Evolutionary conservation across 2,888 invertebrate species (phyloP), one percentile per base, ranked within the genome.

Genomic region (Neoscelio sp.): DNA sequence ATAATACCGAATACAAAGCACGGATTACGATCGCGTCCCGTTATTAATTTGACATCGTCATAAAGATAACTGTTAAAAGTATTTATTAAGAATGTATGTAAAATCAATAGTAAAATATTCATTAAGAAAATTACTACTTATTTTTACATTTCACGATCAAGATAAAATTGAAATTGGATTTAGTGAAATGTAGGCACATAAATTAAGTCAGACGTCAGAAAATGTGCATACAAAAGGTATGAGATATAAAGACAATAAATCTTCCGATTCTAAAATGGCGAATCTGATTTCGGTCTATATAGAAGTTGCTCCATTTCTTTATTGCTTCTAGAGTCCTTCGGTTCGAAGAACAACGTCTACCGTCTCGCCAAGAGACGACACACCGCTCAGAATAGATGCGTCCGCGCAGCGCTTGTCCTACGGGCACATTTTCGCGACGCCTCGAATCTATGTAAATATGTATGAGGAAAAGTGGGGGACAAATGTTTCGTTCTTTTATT

Each of bases 341-440:
- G 52, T 79, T 79, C 83, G 85, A 85, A 87, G 85, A 85, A 87
- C 84, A 83, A 82, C 84, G 88, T 88, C 87, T 88, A 85, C 83
- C 82, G 83, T 82, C 78, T 82, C 82, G 85, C 85, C 87, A 85
- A 87, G 75, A 67, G 87, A 87, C 87, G 83, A 80, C 84, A 82
- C 80, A 74, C 70, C 54, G 82, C 83, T 82, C 70, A 82, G 82
- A 83, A 83, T 83, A 82, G 82, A 81, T 78, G 74, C 71, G 54
- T 71, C 60, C 46, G 65, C 70, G 52, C 65, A 65, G 65, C 18
- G 77, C 65, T 54, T 70, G 77, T 78, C 71, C 71, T 78, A 71
- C 60, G 67, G 60, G 58, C 71, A 35, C 77, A 70, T 78, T 65
- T 78, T 65, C 65, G 65, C 77, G 65, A 71, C 71, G 65, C 58